Percentiles rank a stretch among this genome's conserved stretches.
Evolutionary conservation across 2,888 invertebrate species (phyloP).

Genomic region (Allygus modestus): DNA sequence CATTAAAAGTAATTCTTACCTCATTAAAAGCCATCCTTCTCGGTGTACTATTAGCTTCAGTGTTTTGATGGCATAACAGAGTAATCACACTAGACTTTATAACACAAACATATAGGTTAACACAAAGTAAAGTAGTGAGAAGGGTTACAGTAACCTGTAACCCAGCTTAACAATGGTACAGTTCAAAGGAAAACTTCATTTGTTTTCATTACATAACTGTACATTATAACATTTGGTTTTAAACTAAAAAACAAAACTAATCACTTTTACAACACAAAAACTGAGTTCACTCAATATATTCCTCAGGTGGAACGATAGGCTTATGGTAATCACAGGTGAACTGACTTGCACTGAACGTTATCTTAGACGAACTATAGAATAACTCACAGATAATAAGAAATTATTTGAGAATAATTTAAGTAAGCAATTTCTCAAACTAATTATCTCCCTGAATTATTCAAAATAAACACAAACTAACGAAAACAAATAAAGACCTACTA

Average conservation of each 20-base stretch:
- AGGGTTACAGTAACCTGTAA: background rate
- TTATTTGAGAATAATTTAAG: background rate
- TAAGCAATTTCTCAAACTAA: background rate
- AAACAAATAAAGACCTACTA: conserved; percentile 8
- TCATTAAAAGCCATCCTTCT: conserved; percentile 36
- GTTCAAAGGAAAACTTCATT: background rate
- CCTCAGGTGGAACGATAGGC: conserved; percentile 63
- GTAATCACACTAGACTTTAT: background rate
- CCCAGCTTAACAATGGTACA: background rate
- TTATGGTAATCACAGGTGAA: conserved; percentile 52
- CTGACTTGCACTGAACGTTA: conserved; percentile 8
- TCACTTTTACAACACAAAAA: conserved; percentile 1
- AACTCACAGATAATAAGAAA: background rate
- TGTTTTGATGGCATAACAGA: background rate
- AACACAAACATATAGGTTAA: conserved; percentile 13
- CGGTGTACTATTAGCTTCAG: background rate
- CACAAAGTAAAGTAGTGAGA: background rate
- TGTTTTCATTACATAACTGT: background rate
- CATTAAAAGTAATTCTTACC: too few species aligned
- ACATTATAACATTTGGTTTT: background rate
- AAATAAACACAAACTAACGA: conserved; percentile 17
- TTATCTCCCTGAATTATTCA: background rate
- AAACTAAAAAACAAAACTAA: background rate
- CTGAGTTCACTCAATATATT: conserved; percentile 59
- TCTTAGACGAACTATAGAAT: background rate